Evolutionary conservation across 2,797 vertebrate species (phyloP), one percentile per base, ranked within the genome.

Genomic region (Erpetoichthys calabaricus): DNA sequence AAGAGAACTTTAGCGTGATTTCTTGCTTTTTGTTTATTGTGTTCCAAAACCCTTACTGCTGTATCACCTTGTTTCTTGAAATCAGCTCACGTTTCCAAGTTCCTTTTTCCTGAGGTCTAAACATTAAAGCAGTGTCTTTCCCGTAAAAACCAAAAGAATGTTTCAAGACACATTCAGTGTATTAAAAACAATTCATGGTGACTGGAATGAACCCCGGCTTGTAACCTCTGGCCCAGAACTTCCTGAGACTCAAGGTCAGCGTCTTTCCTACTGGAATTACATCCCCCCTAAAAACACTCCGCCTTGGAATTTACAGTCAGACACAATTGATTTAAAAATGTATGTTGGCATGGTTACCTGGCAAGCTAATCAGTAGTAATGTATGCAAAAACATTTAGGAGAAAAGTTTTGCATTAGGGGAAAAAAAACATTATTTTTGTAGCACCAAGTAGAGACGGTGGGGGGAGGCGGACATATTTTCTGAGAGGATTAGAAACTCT

Each of bases 241-340:
- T 45, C 51, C 10, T 42, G n/a, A 25, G 45, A 45, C 58, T n/a
- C 51, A 54, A 25, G 44, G 10, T 50, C 42, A 56, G 47, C 47
- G 57, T 49, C 7, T 44, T 42, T 63, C 55, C 44, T 54, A 45
- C 43, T 46, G 59, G 55, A 51, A 54, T 52, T 10, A 54, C 59
- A 60, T 51, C 56, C 59, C 56, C 45, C n/a, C 7, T 43, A 25
- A 51, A 42, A 51, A n/a, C 47, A 55, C 53, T 60, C 58, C 52
- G 46, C 46, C 47, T 47, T 51, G 54, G 59, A 56, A 56, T 56
- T 60, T 51, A 56, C 53, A 60, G 47, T 43, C 47, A 56, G 42
- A 55, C 45, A 60, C 25, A 51, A 8, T 49, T 60, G 59, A 60
- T 60, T 49, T 51, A 41, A 47, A 56, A 56, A 54, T 44, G 46